Percentiles rank a stretch among this genome's conserved stretches.
Conservation (phyloP, 2,888 invertebrate genomes). For the Drymonia ruficornis region DNA sequence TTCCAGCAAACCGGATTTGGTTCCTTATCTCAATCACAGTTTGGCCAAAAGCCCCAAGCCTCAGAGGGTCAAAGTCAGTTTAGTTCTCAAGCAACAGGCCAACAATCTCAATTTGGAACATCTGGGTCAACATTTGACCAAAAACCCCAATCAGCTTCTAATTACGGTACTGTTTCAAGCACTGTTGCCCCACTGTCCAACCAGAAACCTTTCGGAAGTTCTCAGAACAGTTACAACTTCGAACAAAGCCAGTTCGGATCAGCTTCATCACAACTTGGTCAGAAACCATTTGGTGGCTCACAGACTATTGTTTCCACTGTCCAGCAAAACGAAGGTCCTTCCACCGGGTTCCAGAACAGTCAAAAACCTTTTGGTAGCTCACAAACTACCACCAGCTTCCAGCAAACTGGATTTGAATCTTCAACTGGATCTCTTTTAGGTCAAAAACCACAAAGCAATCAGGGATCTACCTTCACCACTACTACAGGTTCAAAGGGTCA, state of each 20-base stretch:
- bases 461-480: constrained; percentile 2
- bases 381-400: constrained; percentile 7
- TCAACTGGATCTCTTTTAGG: background rate
- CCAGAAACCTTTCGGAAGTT: constrained; percentile 6
- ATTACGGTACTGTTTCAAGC: background rate
- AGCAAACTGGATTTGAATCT: constrained; percentile 14
- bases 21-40: constrained; percentile 2
- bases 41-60: constrained; percentile 8
- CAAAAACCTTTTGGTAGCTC: constrained; percentile 17
- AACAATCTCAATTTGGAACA: background rate
- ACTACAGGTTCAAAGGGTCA: background rate
- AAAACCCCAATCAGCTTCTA: background rate
- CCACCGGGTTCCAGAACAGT: too few species aligned
- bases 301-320: too few species aligned
- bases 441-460: background rate
- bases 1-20: constrained; percentile 15
- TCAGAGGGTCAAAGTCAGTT: background rate
- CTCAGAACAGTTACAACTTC: background rate
- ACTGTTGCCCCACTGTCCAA: background rate
- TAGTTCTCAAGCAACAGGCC: background rate
- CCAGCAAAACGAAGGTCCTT: too few species aligned
- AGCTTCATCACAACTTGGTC: background rate
- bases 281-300: background rate
- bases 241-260: background rate
- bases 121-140: background rate